Evolutionary conservation across 2,797 vertebrate genomes (phyloP).

Genomic region (Macroramphosus scolopax): DNA sequence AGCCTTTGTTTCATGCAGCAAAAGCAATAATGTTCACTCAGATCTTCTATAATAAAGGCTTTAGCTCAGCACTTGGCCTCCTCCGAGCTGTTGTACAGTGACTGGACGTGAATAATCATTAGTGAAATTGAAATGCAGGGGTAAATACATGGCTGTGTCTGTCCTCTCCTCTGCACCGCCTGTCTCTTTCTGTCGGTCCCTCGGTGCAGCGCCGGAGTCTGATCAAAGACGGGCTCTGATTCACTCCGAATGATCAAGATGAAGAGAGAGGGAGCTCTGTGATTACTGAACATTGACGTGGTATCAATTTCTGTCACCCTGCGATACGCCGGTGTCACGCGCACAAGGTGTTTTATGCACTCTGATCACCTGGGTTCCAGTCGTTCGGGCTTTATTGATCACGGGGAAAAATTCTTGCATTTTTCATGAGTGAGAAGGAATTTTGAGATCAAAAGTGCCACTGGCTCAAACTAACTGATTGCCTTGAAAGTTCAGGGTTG

Average conservation of each 20-base stretch:
- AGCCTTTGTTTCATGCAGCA: constrained; percentile 74
- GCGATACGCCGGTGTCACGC: constrained; percentile 53
- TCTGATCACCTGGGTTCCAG: constrained; percentile 59
- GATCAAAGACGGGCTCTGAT: constrained; percentile 73
- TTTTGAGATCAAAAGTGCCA: constrained; percentile 55
- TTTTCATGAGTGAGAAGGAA: constrained; percentile 53
- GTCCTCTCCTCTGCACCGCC: constrained; percentile 57
- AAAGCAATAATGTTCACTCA: constrained; percentile 75
- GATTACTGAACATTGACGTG: constrained; percentile 67
- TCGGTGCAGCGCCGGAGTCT: constrained; percentile 53
- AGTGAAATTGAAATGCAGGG: constrained; percentile 69
- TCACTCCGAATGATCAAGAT: constrained; percentile 69
- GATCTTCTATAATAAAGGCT: constrained; percentile 72
- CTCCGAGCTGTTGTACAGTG: constrained; percentile 67
- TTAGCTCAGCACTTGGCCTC: constrained; percentile 60
- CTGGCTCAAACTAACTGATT: constrained; percentile 50
- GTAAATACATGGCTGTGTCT: constrained; percentile 63
- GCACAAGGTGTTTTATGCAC: constrained; percentile 46
- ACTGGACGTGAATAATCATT: constrained; percentile 74
- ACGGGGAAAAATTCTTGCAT: constrained; percentile 51
- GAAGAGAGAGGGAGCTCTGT: constrained; percentile 65
- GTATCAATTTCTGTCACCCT: constrained; percentile 66
- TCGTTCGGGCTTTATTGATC: constrained; percentile 53
- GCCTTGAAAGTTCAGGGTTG: constrained; percentile 27
- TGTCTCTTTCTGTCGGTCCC: constrained; percentile 61